Evolutionary conservation across 2,888 invertebrate species (phyloP), one percentile per base, ranked within the genome.

Genomic region (Pemphredon lugubris): DNA sequence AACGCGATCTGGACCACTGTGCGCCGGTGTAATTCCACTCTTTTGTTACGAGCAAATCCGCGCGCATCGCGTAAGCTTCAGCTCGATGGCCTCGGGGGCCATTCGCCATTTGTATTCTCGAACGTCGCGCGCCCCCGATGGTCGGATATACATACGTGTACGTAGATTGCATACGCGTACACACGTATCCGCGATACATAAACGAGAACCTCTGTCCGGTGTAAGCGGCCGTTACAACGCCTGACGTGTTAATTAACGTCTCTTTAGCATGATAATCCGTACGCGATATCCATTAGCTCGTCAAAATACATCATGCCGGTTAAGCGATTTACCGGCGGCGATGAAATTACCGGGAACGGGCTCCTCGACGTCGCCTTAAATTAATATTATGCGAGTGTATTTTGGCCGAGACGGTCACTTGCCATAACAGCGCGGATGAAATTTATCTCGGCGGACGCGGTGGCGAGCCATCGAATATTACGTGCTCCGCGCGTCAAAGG

Each of bases 221-320:
- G 60, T 78, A 73, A 78, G 67, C 75, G 70, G 72, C 69, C 78
- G 83, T 83, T 84, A 81, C 71, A 73, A 65, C 66, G 75, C 58
- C 59, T 73, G 75, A 81, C 73, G 61, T 77, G 77, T 83, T 85
- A 84, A 85, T 85, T 80, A 85, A 81, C 77, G 77, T 83, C 83
- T 77, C 81, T 84, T 82, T 81, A 84, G 78, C 79, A 82, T 80
- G 79, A 84, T 84, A 85, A 84, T 85, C 75, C 70, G 58, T 34
- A 59, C 73, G 76, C 79, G 83, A 79, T 81, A 81, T 83, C 78
- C 79, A 84, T 85, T 82, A 84, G 78, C 74, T 77, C 75, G 79
- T 85, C 78, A 81, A 79, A 85, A 81, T 78, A 75, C 73, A 75
- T 78, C 75, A 61, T 45, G 58, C 63, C 54, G 68, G 50, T 73